Evolutionary conservation across 2,888 invertebrate genomes (phyloP).

Genomic region (Acronicta alni): DNA sequence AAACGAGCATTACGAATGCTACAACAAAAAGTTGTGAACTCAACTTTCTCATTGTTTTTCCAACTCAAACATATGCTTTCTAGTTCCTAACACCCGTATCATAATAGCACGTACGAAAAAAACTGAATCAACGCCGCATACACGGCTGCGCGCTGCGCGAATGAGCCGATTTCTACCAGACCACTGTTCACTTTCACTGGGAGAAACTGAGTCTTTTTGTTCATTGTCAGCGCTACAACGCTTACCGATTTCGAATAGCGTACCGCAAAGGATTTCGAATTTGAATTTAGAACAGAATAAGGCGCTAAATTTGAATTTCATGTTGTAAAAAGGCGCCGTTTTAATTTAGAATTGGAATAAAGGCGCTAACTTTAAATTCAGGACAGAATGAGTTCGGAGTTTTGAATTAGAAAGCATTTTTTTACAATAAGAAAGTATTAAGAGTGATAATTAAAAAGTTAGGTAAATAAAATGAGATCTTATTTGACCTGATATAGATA

Average conservation of each 20-base stretch:
- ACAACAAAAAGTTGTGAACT: conserved; percentile 1
- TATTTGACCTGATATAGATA: not conserved
- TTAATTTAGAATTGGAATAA: conserved; percentile 39
- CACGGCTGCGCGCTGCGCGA: conserved; percentile 58
- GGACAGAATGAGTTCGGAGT: conserved; percentile 4
- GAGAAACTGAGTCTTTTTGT: conserved; percentile 86
- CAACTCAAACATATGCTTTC: conserved; percentile 43
- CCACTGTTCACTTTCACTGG: conserved; percentile 86
- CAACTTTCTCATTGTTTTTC: conserved; percentile 49
- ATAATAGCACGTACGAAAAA: conserved; percentile 51
- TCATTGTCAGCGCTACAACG: conserved; percentile 73
- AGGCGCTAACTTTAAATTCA: conserved; percentile 36
- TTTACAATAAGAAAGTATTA: too few relatives aligned
- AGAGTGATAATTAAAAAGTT: not conserved
- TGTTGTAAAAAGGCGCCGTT: conserved; percentile 55
- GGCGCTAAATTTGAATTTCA: conserved; percentile 37
- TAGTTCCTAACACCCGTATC: conserved; percentile 38
- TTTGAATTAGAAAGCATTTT: conserved; percentile 10
- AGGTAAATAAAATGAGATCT: not conserved
- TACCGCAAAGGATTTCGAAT: conserved; percentile 62
- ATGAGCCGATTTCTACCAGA: conserved; percentile 75
- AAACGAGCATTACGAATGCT: conserved; percentile 2
- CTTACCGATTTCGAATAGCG: conserved; percentile 73
- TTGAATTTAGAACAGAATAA: conserved; percentile 45
- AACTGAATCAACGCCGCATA: conserved; percentile 54